These are phyloP conservation scores for Pantala flavescens DNA, from an alignment of 1,140 invertebrate genomes.

Conservation along the genomic window DNA sequence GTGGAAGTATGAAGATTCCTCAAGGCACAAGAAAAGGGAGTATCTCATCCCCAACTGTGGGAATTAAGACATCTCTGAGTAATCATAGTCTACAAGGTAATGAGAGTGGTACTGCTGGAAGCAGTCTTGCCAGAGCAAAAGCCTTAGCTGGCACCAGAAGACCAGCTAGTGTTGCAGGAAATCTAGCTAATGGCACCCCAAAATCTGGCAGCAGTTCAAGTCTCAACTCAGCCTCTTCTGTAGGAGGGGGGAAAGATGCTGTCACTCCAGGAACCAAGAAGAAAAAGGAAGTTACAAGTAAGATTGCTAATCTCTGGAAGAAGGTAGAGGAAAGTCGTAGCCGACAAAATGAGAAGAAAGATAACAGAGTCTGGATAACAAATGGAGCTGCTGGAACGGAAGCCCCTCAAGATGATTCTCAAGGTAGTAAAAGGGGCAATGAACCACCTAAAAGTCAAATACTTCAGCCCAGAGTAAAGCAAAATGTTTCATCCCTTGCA, in stretches of 20 bases:
- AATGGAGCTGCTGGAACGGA: slow-evolving; percentile 23
- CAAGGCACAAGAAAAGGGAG: not conserved
- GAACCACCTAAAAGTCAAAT: slow-evolving; percentile 27
- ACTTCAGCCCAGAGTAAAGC: slow-evolving; percentile 33
- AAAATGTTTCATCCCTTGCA: slow-evolving; percentile 26
- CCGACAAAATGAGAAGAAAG: slow-evolving; percentile 43
- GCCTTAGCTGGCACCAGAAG: slow-evolving; percentile 22
- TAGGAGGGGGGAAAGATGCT: slow-evolving; percentile 33
- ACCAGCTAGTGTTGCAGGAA: slow-evolving; percentile 24
- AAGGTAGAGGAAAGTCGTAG: slow-evolving; percentile 65
- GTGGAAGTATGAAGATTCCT: not conserved
- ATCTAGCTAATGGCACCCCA: slow-evolving; percentile 30
- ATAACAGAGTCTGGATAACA: slow-evolving; percentile 55
- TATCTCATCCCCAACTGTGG: slow-evolving; percentile 20
- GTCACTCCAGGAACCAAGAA: slow-evolving; percentile 26
- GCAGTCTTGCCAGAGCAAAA: slow-evolving; percentile 24
- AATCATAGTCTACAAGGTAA: slow-evolving; percentile 35
- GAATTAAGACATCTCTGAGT: slow-evolving; percentile 32
- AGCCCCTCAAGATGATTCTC: slow-evolving; percentile 19
- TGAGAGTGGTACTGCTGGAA: slow-evolving; percentile 37
- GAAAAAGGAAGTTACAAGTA: slow-evolving; percentile 67
- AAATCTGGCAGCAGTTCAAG: slow-evolving; percentile 47
- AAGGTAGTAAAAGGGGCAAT: slow-evolving; percentile 12
- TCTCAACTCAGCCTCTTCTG: slow-evolving; percentile 38
- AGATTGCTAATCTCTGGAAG: slow-evolving; percentile 82